Percentiles rank a stretch among this genome's conserved stretches.
phyloP scores from a whole-genome alignment of 2,113 vertebrate genomes.

The Thinocorus orbignyianus region DNA sequence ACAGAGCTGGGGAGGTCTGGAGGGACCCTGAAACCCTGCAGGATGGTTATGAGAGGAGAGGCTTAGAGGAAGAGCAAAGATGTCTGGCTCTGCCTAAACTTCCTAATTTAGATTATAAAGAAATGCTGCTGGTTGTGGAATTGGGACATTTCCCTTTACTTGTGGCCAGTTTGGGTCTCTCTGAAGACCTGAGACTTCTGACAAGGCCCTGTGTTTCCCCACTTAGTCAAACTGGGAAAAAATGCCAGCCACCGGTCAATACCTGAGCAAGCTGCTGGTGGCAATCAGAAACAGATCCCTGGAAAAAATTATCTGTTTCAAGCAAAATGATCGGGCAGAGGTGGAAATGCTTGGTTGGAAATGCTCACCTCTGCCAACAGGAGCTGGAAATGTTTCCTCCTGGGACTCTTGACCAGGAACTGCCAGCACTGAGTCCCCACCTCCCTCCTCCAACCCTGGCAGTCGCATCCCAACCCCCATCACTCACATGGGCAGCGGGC shows the following conservation, averaged over 20 bases:
- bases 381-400: not conserved
- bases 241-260: not conserved
- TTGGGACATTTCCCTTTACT: not conserved
- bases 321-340: not conserved
- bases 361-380: not conserved
- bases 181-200: not conserved
- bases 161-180: rapidly evolving
- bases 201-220: not conserved
- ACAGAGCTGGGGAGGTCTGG: not conserved
- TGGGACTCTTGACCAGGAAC: not conserved
- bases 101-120: not conserved
- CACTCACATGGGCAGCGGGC: not conserved
- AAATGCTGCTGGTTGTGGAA: not conserved
- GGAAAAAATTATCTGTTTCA: not conserved
- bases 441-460: not conserved
- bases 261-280: not conserved
- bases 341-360: not conserved
- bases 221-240: not conserved
- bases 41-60: not conserved
- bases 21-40: not conserved
- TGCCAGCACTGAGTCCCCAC: not conserved
- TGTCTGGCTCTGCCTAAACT: not conserved
- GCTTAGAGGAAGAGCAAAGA: not conserved
- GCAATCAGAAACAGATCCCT: not conserved
- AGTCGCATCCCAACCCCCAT: too few relatives aligned